Base-by-base conservation (phyloP, 2,888 invertebrate species). In the Stegana nigrithorax region DNA sequence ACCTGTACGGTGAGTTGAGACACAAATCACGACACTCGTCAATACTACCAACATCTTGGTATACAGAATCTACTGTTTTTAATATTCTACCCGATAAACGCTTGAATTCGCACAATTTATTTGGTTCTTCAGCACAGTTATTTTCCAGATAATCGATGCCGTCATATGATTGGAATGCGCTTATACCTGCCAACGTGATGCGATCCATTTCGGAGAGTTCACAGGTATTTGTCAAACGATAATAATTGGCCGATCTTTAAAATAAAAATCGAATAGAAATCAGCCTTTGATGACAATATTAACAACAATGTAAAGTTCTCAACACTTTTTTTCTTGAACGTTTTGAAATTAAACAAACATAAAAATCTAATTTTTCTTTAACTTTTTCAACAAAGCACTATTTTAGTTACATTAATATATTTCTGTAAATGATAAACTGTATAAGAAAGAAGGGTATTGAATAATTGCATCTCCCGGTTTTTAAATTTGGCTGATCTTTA, bases 51-150 rank as follows among this genome's bases (percentile, higher is more conserved):
- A 95, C 92, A 80, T 95, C 94, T 87, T 94, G 94, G 84, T 94
- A 95, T 39, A 96, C 95, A 17, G 95, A 94, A 85, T 96, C 96
- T 58, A 96, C 96, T 1, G 96, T 96, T 86, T 96, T 96, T 71
- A 96, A 87, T 79, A 96, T 95, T 80, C 94, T 91, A 10, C 95
- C 95, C 66, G 89, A 89, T 85, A 94, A 89, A 84, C 94, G 93
- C 86, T 95, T 94, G 87, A 96, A 96, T 87, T 96, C 95, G 87
- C 96, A 96, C 70, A 96, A 88, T 85, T 94, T 95, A 58, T 94
- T 93, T 36, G 95, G 95, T 83, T 96, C 95, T 80, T 95, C 94
- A 57, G 95, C 94, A 86, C 95, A 96, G 86, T 95, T 94, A 87
- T 95, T 95, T 86, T 96, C 95, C 87, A 95, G 89, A 87, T 95